These are phyloP conservation scores for Tachycineta bicolor DNA, from an alignment of 2,113 vertebrate species.

Conservation along the genomic window DNA sequence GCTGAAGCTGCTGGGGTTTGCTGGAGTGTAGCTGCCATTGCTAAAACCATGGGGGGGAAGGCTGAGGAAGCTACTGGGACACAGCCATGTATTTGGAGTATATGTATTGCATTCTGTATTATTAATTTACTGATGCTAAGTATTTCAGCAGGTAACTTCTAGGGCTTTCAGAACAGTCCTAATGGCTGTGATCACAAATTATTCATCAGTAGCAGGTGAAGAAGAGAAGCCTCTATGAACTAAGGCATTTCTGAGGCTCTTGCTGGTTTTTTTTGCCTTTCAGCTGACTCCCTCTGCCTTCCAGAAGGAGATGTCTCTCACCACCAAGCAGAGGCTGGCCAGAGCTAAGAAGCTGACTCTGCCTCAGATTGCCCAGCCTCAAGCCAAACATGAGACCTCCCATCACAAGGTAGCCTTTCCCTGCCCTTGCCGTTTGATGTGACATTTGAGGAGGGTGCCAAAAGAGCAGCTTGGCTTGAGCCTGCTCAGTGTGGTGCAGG, in stretches of 20 bases:
- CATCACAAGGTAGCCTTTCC: conserved; percentile 81
- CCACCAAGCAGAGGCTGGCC: conserved; percentile 80
- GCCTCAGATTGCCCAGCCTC: too few relatives aligned
- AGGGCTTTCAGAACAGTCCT: too few relatives aligned
- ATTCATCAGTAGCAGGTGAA: not conserved
- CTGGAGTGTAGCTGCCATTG: too few relatives aligned
- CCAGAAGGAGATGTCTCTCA: conserved; percentile 79
- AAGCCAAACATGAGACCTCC: too few relatives aligned
- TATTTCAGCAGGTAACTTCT: too few relatives aligned
- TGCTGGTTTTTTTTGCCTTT: not conserved
- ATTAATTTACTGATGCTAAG: too few relatives aligned
- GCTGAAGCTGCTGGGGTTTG: too few relatives aligned
- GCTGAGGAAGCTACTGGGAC: not conserved
- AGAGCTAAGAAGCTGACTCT: not conserved
- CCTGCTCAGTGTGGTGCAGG: too few relatives aligned
- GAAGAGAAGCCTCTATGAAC: not conserved
- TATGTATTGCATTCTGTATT: not conserved
- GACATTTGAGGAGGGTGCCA: too few relatives aligned
- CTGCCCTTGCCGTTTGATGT: not conserved
- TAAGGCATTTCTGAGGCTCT: not conserved
- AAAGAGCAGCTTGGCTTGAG: too few relatives aligned
- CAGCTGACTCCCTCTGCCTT: conserved; percentile 86
- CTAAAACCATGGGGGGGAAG: too few relatives aligned
- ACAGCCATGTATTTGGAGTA: not conserved
- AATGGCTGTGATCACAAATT: too few relatives aligned